These are phyloP conservation scores for Cosmia trapezina DNA, from an alignment of 2,888 invertebrate species.

Conservation along the genomic window DNA sequence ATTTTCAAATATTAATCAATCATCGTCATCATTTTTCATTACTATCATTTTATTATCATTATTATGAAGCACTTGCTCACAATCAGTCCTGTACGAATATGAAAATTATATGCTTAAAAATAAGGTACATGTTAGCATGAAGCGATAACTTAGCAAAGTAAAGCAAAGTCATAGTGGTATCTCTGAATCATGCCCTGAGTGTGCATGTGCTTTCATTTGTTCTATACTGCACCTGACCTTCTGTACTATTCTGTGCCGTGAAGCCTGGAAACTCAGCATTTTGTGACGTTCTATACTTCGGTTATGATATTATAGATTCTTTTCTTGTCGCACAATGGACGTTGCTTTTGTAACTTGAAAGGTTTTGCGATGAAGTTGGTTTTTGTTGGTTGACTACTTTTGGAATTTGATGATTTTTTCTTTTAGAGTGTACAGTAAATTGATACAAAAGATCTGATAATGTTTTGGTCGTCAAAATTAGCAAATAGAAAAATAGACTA, in stretches of 20 bases:
- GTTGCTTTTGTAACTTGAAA: constrained; percentile 13
- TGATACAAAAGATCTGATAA: neutral
- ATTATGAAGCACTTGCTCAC: too few relatives aligned
- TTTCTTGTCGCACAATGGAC: constrained; percentile 27
- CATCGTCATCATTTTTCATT: too few relatives aligned
- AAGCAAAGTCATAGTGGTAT: too few relatives aligned
- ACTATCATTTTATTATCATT: too few relatives aligned
- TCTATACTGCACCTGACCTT: neutral
- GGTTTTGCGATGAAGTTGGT: neutral
- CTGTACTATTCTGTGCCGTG: neutral
- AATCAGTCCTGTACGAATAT: too few relatives aligned
- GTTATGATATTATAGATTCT: constrained; percentile 31
- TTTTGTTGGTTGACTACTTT: constrained; percentile 5
- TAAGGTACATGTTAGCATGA: too few relatives aligned
- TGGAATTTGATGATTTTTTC: neutral
- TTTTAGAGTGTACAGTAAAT: too few relatives aligned
- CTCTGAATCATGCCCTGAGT: too few relatives aligned
- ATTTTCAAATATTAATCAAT: too few relatives aligned
- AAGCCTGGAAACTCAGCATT: constrained; percentile 10
- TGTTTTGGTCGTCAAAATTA: neutral
- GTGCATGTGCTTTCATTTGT: too few relatives aligned
- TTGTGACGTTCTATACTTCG: neutral
- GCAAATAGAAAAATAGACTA: neutral
- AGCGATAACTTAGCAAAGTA: too few relatives aligned
- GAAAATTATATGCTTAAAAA: too few relatives aligned